phyloP scores from a whole-genome alignment of 2,888 invertebrate species.

The Choristoneura rosaceana region DNA sequence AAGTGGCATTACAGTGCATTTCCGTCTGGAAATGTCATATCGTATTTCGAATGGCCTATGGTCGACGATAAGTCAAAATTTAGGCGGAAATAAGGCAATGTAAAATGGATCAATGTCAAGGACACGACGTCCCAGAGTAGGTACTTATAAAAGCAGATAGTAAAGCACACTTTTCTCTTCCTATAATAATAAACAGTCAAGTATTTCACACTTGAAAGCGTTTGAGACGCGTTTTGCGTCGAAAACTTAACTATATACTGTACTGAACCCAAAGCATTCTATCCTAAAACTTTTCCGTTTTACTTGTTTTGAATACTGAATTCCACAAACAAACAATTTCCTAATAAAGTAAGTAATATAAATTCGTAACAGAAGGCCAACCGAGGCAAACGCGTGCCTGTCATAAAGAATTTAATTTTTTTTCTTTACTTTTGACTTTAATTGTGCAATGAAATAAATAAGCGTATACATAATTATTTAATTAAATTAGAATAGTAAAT shows the following conservation, averaged over 20 bases:
- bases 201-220: too few species aligned
- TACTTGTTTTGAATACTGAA: constrained; percentile 2
- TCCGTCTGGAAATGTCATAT: neutral
- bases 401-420: neutral
- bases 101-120: too few species aligned
- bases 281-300: constrained; percentile 9
- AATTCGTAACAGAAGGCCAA: constrained; percentile 6
- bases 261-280: neutral
- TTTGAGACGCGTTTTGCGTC: too few species aligned
- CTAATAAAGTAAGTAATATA: constrained; percentile 11
- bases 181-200: too few species aligned
- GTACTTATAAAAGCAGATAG: too few species aligned
- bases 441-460: neutral
- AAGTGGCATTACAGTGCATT: neutral
- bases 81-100: too few species aligned
- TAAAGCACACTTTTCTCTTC: too few species aligned
- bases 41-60: too few species aligned
- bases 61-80: too few species aligned
- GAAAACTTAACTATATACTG: neutral
- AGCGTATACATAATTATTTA: neutral
- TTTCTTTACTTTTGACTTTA: neutral
- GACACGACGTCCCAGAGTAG: too few species aligned
- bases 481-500: neutral
- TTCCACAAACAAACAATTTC: constrained; percentile 8
- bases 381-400: constrained; percentile 4